Evolutionary conservation across 2,797 vertebrate genomes (phyloP).

Genomic region (Anguilla obscura): DNA sequence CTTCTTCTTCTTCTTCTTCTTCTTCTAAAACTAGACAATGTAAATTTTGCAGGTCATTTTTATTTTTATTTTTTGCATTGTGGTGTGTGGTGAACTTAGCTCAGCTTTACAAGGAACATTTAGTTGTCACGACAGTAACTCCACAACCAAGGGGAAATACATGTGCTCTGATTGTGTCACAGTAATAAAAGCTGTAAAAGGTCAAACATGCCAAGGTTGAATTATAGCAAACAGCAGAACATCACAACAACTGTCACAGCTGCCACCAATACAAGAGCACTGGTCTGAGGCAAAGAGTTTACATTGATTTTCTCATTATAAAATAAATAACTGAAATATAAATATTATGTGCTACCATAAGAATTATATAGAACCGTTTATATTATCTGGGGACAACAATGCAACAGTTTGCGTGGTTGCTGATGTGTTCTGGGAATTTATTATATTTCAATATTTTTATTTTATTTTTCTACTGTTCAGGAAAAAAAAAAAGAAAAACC

Average conservation of each 20-base stretch:
- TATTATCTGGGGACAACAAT: slow-evolving; percentile 17
- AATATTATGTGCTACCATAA: background rate
- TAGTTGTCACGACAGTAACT: background rate
- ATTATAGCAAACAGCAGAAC: slow-evolving; percentile 33
- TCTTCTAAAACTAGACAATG: background rate
- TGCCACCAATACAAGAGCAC: slow-evolving; percentile 15
- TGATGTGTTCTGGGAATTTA: background rate
- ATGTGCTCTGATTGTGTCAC: slow-evolving; percentile 29
- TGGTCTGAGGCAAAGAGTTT: background rate
- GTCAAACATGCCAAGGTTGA: slow-evolving; percentile 55
- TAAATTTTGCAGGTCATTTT: background rate
- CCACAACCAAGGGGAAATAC: background rate
- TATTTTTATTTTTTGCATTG: background rate
- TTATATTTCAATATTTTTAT: background rate
- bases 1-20: background rate
- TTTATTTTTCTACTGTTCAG: background rate
- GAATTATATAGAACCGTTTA: slow-evolving; percentile 15
- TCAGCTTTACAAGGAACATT: background rate
- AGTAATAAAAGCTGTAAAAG: slow-evolving; percentile 45
- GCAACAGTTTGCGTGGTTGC: background rate
- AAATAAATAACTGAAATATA: background rate
- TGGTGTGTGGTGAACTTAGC: background rate
- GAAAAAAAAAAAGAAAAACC: background rate
- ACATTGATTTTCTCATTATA: slow-evolving; percentile 6
- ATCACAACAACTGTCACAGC: slow-evolving; percentile 21